Percentiles rank a stretch among this genome's conserved stretches.
Evolutionary conservation across 2,888 invertebrate species (phyloP).

Genomic region (Caenorhabditis macrosperma): DNA sequence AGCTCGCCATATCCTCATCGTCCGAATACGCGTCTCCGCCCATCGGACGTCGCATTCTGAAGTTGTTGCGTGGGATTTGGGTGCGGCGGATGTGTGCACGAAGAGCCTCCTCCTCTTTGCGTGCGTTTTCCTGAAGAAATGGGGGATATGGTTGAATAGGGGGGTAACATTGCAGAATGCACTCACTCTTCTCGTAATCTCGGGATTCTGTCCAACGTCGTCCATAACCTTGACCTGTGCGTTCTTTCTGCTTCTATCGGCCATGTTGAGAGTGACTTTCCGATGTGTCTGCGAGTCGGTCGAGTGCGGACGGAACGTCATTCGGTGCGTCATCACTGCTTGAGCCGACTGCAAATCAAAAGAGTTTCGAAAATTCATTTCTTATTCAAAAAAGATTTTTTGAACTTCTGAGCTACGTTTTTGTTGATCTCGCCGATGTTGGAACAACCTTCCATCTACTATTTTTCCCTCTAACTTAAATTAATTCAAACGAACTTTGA

Average conservation of each 20-base stretch:
- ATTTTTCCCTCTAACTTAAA: no score
- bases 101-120: constrained; percentile 97
- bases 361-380: neutral
- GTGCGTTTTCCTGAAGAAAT: constrained; percentile 67
- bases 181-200: constrained; percentile 85
- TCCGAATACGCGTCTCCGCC: constrained; percentile 43
- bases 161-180: no score
- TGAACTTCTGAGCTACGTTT: no score
- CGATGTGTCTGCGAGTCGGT: constrained; percentile 98
- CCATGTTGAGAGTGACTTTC: constrained; percentile 94
- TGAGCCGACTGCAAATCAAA: constrained; percentile 83
- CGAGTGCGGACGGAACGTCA: constrained; percentile 97
- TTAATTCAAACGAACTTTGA: no score
- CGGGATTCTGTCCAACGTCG: constrained; percentile 94
- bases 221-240: constrained; percentile 96
- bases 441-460: no score
- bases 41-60: constrained; percentile 32
- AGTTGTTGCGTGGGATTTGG: constrained; percentile 41
- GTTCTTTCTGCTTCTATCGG: constrained; percentile 93
- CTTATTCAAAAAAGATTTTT: no score
- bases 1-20: constrained; percentile 34
- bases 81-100: constrained; percentile 88
- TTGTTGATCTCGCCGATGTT: no score
- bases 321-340: constrained; percentile 95
- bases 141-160: no score